Evolutionary conservation across 2,113 vertebrate genomes (phyloP).

Genomic region (Oenanthe oenanthe): DNA sequence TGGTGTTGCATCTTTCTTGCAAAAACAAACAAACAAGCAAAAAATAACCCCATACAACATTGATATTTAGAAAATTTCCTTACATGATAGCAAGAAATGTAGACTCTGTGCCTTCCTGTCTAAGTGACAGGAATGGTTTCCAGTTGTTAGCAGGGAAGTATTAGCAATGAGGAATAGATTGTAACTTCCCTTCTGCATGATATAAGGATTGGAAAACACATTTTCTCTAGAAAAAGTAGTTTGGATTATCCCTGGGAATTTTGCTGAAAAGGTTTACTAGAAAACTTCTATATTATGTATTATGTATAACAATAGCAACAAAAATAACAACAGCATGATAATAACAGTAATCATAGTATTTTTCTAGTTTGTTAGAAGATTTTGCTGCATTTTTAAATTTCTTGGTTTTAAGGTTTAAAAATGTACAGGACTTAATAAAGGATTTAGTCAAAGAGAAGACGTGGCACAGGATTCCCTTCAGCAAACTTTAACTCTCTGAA

Average conservation of each 20-base stretch:
- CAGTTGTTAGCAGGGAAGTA: not conserved
- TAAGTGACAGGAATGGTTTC: not conserved
- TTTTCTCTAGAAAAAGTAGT: not conserved
- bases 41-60: not conserved
- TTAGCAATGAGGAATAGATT: not conserved
- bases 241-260: not conserved
- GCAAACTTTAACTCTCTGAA: not conserved
- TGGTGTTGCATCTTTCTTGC: not conserved
- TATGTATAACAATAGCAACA: not conserved
- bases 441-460: not conserved
- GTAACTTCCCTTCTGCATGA: not conserved
- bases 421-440: not conserved
- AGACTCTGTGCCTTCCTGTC: not conserved
- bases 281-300: not conserved
- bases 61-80: not conserved
- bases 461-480: not conserved
- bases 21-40: not conserved
- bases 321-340: accelerated
- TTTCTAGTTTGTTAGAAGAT: not conserved
- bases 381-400: not conserved
- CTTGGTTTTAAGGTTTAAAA: not conserved
- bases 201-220: not conserved
- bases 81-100: not conserved
- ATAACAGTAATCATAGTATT: not conserved
- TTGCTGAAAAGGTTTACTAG: not conserved